phyloP scores from a whole-genome alignment of 2,113 vertebrate species.

The Hydrochoerus hydrochaeris region DNA sequence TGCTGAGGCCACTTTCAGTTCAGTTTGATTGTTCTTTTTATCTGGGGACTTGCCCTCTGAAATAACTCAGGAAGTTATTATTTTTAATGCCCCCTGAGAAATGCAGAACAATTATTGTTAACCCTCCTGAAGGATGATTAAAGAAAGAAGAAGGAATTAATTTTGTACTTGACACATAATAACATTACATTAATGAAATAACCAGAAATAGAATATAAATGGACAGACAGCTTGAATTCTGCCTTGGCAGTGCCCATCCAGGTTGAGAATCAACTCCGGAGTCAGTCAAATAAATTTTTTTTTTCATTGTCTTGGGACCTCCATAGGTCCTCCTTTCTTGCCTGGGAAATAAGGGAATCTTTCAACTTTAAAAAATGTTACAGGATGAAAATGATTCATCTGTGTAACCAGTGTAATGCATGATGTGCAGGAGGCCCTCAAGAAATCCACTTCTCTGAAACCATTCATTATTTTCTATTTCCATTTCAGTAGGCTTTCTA shows the following conservation, averaged over 20 bases:
- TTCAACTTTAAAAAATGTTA: neutral
- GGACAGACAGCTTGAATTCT: neutral
- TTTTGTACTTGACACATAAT: slow-evolving; percentile 7
- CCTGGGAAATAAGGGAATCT: neutral
- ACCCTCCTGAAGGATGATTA: slow-evolving; percentile 22
- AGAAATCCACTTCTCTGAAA: neutral
- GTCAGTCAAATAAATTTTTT: neutral
- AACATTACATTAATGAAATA: slow-evolving; percentile 47
- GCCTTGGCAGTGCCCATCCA: neutral
- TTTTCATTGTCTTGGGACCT: neutral
- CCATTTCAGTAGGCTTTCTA: slow-evolving; percentile 15
- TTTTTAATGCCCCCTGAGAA: slow-evolving; percentile 22
- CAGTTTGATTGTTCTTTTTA: slow-evolving; percentile 16
- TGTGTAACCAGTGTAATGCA: neutral
- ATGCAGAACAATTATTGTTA: slow-evolving; percentile 32
- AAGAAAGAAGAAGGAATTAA: slow-evolving; percentile 48
- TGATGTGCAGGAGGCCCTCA: neutral
- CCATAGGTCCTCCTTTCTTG: neutral
- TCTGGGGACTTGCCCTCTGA: slow-evolving; percentile 27
- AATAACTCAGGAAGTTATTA: slow-evolving; percentile 50
- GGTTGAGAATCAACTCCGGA: neutral
- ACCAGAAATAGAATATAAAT: slow-evolving; percentile 28
- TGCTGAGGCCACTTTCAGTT: neutral
- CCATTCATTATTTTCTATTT: neutral
- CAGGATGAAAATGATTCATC: neutral